These are phyloP conservation scores for Ctena decussata DNA, from an alignment of 2,888 invertebrate species.

Conservation along the genomic window DNA sequence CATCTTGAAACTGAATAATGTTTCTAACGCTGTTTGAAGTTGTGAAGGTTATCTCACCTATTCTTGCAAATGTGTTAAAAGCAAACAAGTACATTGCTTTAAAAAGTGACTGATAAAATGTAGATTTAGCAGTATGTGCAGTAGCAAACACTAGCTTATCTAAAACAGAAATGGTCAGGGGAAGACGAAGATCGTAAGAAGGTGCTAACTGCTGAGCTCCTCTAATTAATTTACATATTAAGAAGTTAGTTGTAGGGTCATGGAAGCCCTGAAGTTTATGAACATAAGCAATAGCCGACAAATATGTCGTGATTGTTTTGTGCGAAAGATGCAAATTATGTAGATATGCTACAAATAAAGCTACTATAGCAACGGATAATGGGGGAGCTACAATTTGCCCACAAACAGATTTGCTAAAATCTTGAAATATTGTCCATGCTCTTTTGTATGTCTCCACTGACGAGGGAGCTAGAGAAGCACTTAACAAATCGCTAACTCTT, in stretches of 20 bases:
- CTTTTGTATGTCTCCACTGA: not conserved
- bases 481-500: not conserved
- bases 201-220: not conserved
- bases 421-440: not conserved
- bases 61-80: not conserved
- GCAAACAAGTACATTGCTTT: not conserved
- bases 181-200: not conserved
- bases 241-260: not conserved
- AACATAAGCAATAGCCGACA: not conserved
- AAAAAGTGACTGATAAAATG: not conserved
- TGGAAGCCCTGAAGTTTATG: not conserved
- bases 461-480: not conserved
- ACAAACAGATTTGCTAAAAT: not conserved
- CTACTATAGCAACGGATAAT: not conserved
- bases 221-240: not conserved
- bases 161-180: not conserved
- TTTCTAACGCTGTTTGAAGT: not conserved
- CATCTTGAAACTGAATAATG: too few relatives aligned
- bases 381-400: not conserved
- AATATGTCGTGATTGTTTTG: not conserved
- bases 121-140: not conserved
- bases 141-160: not conserved
- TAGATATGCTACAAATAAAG: slow-evolving; percentile 4
- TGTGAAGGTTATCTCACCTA: not conserved
- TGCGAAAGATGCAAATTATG: not conserved